These are phyloP conservation scores for Heterodera schachtii DNA, from an alignment of 1,140 invertebrate genomes.

Conservation along the genomic window DNA sequence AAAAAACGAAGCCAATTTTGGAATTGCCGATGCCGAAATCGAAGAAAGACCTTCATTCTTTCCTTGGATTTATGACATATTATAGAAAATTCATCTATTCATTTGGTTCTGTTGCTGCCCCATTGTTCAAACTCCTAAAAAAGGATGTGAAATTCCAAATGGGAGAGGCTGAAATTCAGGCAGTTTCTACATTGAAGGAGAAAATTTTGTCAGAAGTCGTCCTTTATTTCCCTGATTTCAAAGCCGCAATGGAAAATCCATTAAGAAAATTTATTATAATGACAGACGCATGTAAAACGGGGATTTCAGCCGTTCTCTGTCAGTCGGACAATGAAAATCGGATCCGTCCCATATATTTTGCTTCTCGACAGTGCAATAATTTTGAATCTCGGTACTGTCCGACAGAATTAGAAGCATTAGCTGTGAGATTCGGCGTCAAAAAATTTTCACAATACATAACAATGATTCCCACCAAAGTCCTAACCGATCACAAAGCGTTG, in stretches of 20 bases:
- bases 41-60: slow-evolving; percentile 1
- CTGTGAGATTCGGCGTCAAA: slow-evolving; percentile 14
- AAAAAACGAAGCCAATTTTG: slow-evolving; percentile 6
- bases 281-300: slow-evolving; percentile 18
- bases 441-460: slow-evolving; percentile 15
- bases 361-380: slow-evolving; percentile 15
- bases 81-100: no score
- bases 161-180: no score
- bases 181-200: no score
- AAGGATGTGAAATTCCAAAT: no score
- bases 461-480: background rate
- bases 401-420: slow-evolving; percentile 19
- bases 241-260: background rate
- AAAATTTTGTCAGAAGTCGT: background rate
- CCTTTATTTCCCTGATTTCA: slow-evolving; percentile 16
- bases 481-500: slow-evolving; percentile 15
- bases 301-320: slow-evolving; percentile 13
- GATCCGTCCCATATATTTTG: slow-evolving; percentile 17
- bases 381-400: slow-evolving; percentile 9
- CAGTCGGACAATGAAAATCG: background rate
- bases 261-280: slow-evolving; percentile 3
- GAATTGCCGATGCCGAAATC: slow-evolving; percentile 8
- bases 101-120: no score
- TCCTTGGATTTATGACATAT: slow-evolving; percentile 18
- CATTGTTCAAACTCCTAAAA: no score